Evolutionary conservation across 1,140 invertebrate genomes (phyloP).

Genomic region (Plodia interpunctella): DNA sequence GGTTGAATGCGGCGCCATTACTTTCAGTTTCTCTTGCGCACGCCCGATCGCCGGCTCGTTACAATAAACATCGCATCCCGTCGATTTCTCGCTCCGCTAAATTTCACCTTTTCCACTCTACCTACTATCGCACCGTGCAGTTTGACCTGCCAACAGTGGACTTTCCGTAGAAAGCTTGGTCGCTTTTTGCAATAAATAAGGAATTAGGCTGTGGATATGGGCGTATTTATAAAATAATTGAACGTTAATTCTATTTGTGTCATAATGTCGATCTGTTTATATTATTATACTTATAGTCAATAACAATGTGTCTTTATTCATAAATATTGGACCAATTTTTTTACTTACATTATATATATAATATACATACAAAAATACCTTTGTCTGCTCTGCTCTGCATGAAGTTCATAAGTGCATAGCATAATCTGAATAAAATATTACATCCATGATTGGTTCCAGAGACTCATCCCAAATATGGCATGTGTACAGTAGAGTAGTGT

Average conservation of each 20-base stretch:
- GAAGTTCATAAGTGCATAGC: too few relatives aligned
- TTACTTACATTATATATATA: too few relatives aligned
- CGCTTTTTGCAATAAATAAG: conserved; percentile 26
- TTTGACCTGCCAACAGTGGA: conserved; percentile 41
- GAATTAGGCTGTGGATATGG: conserved; percentile 18
- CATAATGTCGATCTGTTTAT: too few relatives aligned
- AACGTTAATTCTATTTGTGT: too few relatives aligned
- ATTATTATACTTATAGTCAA: too few relatives aligned
- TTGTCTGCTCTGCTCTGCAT: too few relatives aligned
- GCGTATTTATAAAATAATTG: background rate
- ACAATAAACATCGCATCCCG: conserved; percentile 74
- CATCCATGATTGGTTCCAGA: too few relatives aligned
- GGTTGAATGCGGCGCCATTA: conserved; percentile 69
- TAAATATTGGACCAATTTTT: too few relatives aligned
- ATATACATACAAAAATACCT: background rate
- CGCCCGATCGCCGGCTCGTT: conserved; percentile 61
- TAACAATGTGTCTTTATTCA: too few relatives aligned
- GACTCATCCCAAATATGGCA: too few relatives aligned
- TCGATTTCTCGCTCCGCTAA: conserved; percentile 74
- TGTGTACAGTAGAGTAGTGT: too few relatives aligned
- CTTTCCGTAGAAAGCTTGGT: conserved; percentile 50
- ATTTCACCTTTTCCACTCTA: conserved; percentile 73
- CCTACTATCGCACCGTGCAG: conserved; percentile 46
- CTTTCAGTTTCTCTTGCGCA: conserved; percentile 73
- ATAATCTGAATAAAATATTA: too few relatives aligned